Evolutionary conservation across 2,888 invertebrate species (phyloP), one percentile per base, ranked within the genome.

Genomic region (Mesorhabditis sp.): DNA sequence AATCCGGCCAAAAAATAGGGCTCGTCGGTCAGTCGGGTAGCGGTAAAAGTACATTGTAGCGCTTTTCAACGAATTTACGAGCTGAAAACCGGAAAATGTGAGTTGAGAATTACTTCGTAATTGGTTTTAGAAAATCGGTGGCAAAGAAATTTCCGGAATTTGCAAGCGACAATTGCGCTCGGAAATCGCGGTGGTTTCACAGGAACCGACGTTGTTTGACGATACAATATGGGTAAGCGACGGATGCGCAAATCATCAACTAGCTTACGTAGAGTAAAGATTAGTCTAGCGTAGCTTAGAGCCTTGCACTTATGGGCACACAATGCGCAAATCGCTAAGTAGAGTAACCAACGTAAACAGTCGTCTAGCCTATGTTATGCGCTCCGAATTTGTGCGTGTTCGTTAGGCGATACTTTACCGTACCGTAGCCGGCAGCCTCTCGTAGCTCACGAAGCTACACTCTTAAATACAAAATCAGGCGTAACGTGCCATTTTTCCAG

Each of bases 11-110:
- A n/a, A 50, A 50, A 50, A 50, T 50, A 10, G 58, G 58, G n/a
- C 10, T 50, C n/a, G 58, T 50, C 58, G 58, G 58, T 2, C 58
- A n/a, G n/a, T 50, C 58, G 58, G 58, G 58, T n/a, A 50, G 58
- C 58, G 58, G 58, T 10, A 50, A 50, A n/a, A 50, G 58, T n/a
- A 50, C 58, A 50, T 50, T n/a, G 58, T 50, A n/a, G 58, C 58
- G 58, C n/a, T 50, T 10, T 50, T 50, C 58, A 50, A 50, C 58
- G 58, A 10, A 50, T 50, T 50, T 50, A 50, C 58, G 7, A 10
- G 10, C 7, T n/a, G 58, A 50, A 50, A 50, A 50, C n/a, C 1
- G 58, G n/a, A 13, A 10, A n/a, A n/a, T 50, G 58, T 50, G 2
- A 10, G 58, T 50, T 50, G 7, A 50, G n/a, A 50, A 50, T 13